Percentiles rank a stretch among this genome's conserved stretches.
phyloP scores from a whole-genome alignment of 2,888 invertebrate species.

The Lagria hirta region DNA sequence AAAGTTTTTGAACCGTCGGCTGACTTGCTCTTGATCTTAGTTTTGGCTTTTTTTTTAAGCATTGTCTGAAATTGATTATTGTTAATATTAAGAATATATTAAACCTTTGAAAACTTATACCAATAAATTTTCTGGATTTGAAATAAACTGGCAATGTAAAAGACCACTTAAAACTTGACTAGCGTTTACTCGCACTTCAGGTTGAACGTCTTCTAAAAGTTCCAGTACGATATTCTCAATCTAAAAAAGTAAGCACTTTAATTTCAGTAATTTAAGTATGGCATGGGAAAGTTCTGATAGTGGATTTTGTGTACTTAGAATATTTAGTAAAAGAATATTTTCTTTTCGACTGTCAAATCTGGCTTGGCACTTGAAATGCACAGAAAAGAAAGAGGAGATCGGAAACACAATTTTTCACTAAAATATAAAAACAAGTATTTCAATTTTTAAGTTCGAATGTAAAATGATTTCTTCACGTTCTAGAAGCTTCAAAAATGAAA shows the following conservation, averaged over 20 bases:
- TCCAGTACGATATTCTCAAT: slow-evolving; percentile 63
- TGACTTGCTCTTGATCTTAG: slow-evolving; percentile 46
- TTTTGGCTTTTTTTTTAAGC: slow-evolving; percentile 60
- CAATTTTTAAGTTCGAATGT: no score
- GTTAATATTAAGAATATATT: slow-evolving; percentile 3
- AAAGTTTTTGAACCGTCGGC: slow-evolving; percentile 12
- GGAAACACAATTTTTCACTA: no score
- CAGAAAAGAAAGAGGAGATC: no score
- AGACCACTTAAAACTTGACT: slow-evolving; percentile 81
- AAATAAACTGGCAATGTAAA: slow-evolving; percentile 80
- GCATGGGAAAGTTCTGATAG: no score
- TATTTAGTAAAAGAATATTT: no score
- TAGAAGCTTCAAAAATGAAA: no score
- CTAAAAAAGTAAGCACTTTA: slow-evolving; percentile 48
- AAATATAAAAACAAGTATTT: no score
- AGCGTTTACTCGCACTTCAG: slow-evolving; percentile 83
- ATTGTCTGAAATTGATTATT: slow-evolving; percentile 57
- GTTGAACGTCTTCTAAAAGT: slow-evolving; percentile 68
- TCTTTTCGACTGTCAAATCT: no score
- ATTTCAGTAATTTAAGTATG: no score
- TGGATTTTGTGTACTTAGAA: no score
- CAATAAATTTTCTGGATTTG: slow-evolving; percentile 60
- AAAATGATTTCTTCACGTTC: no score
- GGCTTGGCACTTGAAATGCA: no score
- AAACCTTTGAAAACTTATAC: slow-evolving; percentile 53